Base-by-base conservation (phyloP, 2,888 invertebrate species). In the Agriopis aurantiaria region DNA sequence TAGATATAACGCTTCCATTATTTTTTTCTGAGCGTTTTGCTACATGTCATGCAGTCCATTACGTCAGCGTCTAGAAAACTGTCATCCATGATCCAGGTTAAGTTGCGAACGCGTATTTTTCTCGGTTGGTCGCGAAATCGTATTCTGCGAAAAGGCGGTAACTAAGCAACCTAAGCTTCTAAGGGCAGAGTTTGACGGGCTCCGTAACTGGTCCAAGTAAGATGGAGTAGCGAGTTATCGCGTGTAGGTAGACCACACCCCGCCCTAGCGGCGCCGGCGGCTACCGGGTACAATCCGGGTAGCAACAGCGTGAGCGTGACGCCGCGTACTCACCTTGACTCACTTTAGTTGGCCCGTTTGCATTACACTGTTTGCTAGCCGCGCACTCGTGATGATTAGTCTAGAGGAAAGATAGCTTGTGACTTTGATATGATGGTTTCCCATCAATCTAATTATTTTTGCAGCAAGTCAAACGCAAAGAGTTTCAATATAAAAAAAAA, bases 281-380 rank as follows among this genome's bases (percentile, higher is more conserved):
- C 80, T 73, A 71, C 79, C 83, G 78, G 79, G 81, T 82, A 86
- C 82, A 78, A 87, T 90, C 92, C 93, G 92, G 91, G 89, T 93
- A 82, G 93, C 88, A 94, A 93, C 93, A 86, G 84, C 80, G 78
- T 88, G 88, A 86, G 84, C 80, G 78, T 88, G 88, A 91, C 90
- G 91, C 86, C 82, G 85, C 77, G 78, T 77, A 84, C 84, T 92
- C 90, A 92, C 93, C 93, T 93, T 93, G 93, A 92, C 93, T 93
- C 90, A 92, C 88, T 91, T 93, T 85, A 84, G 88, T 82, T 85
- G 87, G 87, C 87, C 88, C 86, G 91, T 88, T 90, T 88, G 88
- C 87, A 89, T 84, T 87, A 87, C 84, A 78, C 81, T 84, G 84
- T 85, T 85, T 86, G 86, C 83, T 79, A 78, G 82, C 82, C 82